Evolutionary conservation across 1,140 invertebrate genomes (phyloP).

Genomic region (Micrasema longulum): DNA sequence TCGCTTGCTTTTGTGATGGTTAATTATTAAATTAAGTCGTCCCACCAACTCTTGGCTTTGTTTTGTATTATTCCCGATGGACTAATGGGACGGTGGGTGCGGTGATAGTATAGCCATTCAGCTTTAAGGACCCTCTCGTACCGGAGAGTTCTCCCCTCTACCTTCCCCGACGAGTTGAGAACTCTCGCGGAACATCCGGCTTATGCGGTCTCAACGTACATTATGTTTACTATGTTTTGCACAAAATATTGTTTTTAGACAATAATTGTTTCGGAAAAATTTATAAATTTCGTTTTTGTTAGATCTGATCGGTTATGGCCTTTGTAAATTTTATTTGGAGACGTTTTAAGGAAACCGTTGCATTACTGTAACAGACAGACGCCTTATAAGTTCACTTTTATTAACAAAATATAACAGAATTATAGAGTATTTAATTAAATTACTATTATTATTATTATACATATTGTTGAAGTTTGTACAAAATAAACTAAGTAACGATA

Average conservation of each 20-base stretch:
- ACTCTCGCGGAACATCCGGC: neutral
- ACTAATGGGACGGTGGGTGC: neutral
- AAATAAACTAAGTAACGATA: slow-evolving; percentile 72
- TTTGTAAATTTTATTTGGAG: slow-evolving; percentile 51
- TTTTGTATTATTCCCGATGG: too few relatives aligned
- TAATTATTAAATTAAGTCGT: slow-evolving; percentile 39
- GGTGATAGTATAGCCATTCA: neutral
- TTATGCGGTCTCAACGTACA: slow-evolving; percentile 48
- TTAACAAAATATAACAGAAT: slow-evolving; percentile 64
- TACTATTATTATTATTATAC: slow-evolving; percentile 72
- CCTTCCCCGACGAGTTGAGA: neutral
- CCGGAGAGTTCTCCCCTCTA: neutral
- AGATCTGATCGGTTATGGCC: slow-evolving; percentile 43
- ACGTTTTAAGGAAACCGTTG: slow-evolving; percentile 49
- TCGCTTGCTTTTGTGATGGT: slow-evolving; percentile 54
- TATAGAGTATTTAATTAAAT: slow-evolving; percentile 70
- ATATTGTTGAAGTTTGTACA: slow-evolving; percentile 72
- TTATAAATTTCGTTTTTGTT: slow-evolving; percentile 40
- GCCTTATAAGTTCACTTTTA: slow-evolving; percentile 54
- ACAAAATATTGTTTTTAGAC: slow-evolving; percentile 54
- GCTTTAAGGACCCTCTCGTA: neutral
- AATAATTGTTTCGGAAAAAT: slow-evolving; percentile 52
- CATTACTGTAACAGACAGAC: slow-evolving; percentile 50
- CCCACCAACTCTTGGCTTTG: slow-evolving; percentile 20
- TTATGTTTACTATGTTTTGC: slow-evolving; percentile 50